Percentiles rank a stretch among this genome's conserved stretches.
These are phyloP conservation scores for Lophura nycthemera DNA, from an alignment of 2,113 vertebrate species.

Conservation along the genomic window DNA sequence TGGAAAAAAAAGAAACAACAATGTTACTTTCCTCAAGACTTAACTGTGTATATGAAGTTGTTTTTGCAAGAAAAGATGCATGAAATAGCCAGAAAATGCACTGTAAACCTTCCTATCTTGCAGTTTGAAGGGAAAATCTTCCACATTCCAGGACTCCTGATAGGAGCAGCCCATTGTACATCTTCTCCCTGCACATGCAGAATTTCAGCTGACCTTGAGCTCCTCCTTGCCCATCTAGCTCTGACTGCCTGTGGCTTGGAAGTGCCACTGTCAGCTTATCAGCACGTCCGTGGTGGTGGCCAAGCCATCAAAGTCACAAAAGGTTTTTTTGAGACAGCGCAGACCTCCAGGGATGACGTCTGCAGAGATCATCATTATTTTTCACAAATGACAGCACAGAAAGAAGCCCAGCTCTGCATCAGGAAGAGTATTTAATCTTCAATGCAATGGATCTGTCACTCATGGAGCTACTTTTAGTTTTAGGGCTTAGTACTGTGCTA, in stretches of 20 bases:
- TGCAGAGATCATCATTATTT: background rate
- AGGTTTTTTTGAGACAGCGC: background rate
- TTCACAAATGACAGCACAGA: background rate
- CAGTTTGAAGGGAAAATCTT: background rate
- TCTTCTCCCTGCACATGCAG: background rate
- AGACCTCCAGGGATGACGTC: background rate
- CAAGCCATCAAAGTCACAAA: background rate
- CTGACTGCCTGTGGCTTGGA: background rate
- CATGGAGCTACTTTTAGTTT: constrained; percentile 28
- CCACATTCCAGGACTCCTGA: background rate
- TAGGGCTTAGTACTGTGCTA: constrained; percentile 7
- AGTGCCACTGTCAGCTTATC: background rate
- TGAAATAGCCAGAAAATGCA: background rate
- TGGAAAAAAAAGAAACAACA: background rate
- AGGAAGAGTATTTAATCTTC: background rate
- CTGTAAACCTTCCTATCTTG: background rate
- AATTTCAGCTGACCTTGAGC: background rate
- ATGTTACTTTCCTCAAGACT: background rate
- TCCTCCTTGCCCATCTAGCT: background rate
- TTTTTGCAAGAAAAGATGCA: background rate
- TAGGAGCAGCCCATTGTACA: background rate
- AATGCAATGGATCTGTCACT: constrained; percentile 22
- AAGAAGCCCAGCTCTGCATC: background rate
- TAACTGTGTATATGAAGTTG: background rate
- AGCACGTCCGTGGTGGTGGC: background rate